These are phyloP conservation scores for Aradophagus sp. DNA, from an alignment of 1,140 invertebrate species.

Conservation along the genomic window DNA sequence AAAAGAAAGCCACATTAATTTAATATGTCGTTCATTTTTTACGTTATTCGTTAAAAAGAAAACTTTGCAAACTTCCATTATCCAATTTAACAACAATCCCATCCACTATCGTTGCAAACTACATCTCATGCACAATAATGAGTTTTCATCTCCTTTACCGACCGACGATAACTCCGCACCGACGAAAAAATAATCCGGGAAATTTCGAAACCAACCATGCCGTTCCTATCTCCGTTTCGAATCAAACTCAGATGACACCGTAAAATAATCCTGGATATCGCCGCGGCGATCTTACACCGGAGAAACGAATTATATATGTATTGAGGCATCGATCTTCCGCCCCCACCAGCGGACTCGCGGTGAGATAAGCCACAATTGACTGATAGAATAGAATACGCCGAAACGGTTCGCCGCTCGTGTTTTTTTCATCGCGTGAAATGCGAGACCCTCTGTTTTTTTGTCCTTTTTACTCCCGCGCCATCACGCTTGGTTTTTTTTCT, in stretches of 20 bases:
- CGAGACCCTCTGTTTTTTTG: constrained; percentile 22
- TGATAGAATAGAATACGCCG: constrained; percentile 51
- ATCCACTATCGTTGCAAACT: too few relatives aligned
- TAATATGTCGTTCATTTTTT: too few relatives aligned
- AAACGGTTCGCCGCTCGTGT: constrained; percentile 46
- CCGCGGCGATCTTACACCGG: constrained; percentile 14
- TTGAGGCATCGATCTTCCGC: constrained; percentile 49
- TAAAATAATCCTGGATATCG: constrained; percentile 44
- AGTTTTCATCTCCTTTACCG: too few relatives aligned
- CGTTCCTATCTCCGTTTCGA: constrained; percentile 12
- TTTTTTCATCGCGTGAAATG: constrained; percentile 47
- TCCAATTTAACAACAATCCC: too few relatives aligned
- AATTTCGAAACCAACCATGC: too few relatives aligned
- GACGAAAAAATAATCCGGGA: too few relatives aligned
- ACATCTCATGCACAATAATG: too few relatives aligned
- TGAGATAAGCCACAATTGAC: constrained; percentile 53
- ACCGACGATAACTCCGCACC: constrained; percentile 1
- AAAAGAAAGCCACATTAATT: too few relatives aligned
- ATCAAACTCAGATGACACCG: constrained; percentile 63
- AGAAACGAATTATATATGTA: constrained; percentile 53
- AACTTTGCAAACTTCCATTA: too few relatives aligned
- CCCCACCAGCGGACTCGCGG: too few relatives aligned
- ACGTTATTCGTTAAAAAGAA: too few relatives aligned
- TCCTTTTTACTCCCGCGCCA: too few relatives aligned
- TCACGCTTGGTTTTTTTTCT: constrained; percentile 12